phyloP scores from a whole-genome alignment of 2,113 vertebrate species.

The Passer montanus region DNA sequence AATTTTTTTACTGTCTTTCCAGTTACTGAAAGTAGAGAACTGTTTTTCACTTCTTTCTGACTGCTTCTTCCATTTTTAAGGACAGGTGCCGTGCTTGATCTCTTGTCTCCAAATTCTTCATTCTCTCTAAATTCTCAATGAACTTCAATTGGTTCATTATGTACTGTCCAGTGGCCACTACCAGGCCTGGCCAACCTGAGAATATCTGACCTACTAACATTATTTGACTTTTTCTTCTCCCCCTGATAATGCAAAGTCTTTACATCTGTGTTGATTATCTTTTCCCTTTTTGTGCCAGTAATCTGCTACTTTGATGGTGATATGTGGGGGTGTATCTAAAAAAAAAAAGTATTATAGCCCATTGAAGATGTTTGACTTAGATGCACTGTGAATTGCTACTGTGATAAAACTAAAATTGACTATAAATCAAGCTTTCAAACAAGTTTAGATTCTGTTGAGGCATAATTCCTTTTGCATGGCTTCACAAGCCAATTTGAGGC shows the following conservation, averaged over 20 bases:
- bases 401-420: background rate
- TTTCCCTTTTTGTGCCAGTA: background rate
- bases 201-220: background rate
- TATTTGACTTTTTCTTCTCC: background rate
- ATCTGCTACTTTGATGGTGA: background rate
- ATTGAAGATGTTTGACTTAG: background rate
- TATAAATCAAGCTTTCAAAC: background rate
- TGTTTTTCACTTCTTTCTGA: background rate
- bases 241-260: background rate
- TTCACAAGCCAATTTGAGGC: background rate
- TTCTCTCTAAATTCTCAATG: background rate
- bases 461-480: background rate
- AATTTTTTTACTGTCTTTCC: conserved; percentile 7
- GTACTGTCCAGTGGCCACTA: background rate
- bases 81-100: background rate
- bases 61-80: background rate
- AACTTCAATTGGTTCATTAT: background rate
- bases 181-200: background rate
- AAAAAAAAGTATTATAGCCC: background rate
- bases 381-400: background rate
- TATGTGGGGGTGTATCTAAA: fast-evolving
- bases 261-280: background rate
- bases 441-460: background rate
- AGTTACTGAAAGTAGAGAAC: background rate
- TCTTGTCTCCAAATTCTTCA: background rate